Evolutionary conservation across 2,888 invertebrate genomes (phyloP).

Genomic region (Agonopterix arenella): DNA sequence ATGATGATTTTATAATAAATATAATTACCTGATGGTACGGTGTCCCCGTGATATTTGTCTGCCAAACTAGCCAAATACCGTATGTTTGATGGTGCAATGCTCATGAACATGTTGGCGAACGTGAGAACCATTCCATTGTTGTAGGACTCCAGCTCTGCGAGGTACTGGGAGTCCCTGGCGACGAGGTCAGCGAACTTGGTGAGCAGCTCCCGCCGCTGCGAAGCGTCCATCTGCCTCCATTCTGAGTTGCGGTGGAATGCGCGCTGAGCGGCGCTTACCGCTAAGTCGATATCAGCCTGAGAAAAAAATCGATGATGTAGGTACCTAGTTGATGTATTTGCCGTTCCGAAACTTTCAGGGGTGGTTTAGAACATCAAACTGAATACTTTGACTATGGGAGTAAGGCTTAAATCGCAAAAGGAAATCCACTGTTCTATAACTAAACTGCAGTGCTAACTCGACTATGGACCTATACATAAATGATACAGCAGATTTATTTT

Average conservation of each 20-base stretch:
- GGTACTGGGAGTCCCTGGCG: slow-evolving; percentile 82
- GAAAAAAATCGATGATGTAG: too few species aligned
- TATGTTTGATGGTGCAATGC: slow-evolving; percentile 62
- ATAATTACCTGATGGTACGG: slow-evolving; percentile 79
- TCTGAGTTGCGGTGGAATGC: slow-evolving; percentile 85
- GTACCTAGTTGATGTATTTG: too few species aligned
- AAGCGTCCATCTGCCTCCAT: slow-evolving; percentile 91
- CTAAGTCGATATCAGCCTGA: slow-evolving; percentile 87
- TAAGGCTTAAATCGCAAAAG: too few species aligned
- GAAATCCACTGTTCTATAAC: too few species aligned
- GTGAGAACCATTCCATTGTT: slow-evolving; percentile 93
- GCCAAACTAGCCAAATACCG: slow-evolving; percentile 95
- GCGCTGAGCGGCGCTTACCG: slow-evolving; percentile 86
- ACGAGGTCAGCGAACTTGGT: slow-evolving; percentile 89
- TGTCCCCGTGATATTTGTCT: slow-evolving; percentile 89
- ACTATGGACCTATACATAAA: too few species aligned
- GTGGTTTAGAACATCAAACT: too few species aligned
- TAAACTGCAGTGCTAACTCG: too few species aligned
- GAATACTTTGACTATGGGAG: too few species aligned
- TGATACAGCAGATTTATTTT: too few species aligned
- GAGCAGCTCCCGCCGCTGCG: slow-evolving; percentile 81
- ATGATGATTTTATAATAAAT: too few species aligned
- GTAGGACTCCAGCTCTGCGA: slow-evolving; percentile 92
- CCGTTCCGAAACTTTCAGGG: too few species aligned
- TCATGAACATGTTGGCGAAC: slow-evolving; percentile 73